A percentile compares a stretch with the other conserved stretches of the same genome.
Evolutionary conservation across 2,113 vertebrate species (phyloP).

Genomic region (Alligator sinensis): DNA sequence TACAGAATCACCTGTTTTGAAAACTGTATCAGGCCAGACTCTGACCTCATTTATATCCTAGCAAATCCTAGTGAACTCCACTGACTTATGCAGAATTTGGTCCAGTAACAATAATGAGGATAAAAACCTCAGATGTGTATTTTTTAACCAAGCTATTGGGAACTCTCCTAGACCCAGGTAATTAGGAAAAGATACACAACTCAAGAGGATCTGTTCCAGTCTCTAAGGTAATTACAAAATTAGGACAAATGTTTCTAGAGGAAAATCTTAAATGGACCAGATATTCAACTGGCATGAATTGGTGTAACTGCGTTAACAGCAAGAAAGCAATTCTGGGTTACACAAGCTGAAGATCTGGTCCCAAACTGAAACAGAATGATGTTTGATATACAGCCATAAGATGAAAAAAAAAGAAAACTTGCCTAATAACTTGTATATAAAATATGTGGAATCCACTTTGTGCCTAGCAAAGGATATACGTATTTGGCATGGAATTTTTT

Average conservation of each 20-base stretch:
- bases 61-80: not conserved
- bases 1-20: not conserved
- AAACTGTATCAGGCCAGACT: not conserved
- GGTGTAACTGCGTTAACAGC: not conserved
- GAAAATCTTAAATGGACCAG: not conserved
- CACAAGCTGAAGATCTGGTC: not conserved
- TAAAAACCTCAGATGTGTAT: not conserved
- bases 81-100: not conserved
- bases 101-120: conserved; percentile 6
- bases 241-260: conserved; percentile 38
- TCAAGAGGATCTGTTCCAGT: conserved; percentile 23
- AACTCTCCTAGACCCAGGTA: conserved; percentile 27
- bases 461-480: not conserved
- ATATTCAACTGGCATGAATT: not conserved
- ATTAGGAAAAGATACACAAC: conserved; percentile 46
- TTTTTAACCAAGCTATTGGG: not conserved
- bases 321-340: not conserved
- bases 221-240: conserved; percentile 40
- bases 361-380: not conserved
- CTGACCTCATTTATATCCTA: not conserved
- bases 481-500: not conserved
- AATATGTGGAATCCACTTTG: not conserved
- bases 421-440: not conserved
- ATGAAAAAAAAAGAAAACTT: not conserved
- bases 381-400: not conserved